phyloP scores from a whole-genome alignment of 2,113 vertebrate species.

The Herpetotheres cachinnans region DNA sequence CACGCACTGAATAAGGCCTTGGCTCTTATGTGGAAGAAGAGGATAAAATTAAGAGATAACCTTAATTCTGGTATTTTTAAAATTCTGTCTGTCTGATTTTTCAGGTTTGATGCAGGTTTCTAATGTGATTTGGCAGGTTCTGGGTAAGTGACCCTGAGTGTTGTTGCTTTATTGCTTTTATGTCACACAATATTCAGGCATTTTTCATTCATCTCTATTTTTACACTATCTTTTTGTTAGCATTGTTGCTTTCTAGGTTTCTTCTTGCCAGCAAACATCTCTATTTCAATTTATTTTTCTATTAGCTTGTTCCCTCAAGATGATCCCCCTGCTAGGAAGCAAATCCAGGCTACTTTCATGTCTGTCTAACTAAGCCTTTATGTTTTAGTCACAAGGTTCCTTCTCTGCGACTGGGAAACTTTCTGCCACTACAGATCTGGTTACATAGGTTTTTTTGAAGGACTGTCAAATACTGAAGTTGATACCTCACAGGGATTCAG shows the following conservation, averaged over 20 bases:
- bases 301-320: background rate
- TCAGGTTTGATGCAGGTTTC: background rate
- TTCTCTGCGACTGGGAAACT: background rate
- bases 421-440: background rate
- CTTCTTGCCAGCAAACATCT: background rate
- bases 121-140: background rate
- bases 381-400: background rate
- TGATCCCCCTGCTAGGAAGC: background rate
- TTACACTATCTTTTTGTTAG: background rate
- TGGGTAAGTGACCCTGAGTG: background rate
- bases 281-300: background rate
- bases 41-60: background rate
- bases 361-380: background rate
- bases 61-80: background rate
- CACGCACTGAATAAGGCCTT: background rate
- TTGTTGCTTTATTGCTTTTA: conserved; percentile 9
- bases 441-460: background rate
- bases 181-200: background rate
- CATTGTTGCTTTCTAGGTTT: background rate
- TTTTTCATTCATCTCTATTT: background rate
- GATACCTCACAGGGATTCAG: background rate
- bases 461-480: background rate
- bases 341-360: background rate
- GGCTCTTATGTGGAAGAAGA: background rate
- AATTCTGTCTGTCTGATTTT: conserved; percentile 6